A percentile compares a stretch with the other conserved stretches of the same genome.
Evolutionary conservation across 2,113 vertebrate genomes (phyloP).

Genomic region (Pomatorhinus ruficollis): DNA sequence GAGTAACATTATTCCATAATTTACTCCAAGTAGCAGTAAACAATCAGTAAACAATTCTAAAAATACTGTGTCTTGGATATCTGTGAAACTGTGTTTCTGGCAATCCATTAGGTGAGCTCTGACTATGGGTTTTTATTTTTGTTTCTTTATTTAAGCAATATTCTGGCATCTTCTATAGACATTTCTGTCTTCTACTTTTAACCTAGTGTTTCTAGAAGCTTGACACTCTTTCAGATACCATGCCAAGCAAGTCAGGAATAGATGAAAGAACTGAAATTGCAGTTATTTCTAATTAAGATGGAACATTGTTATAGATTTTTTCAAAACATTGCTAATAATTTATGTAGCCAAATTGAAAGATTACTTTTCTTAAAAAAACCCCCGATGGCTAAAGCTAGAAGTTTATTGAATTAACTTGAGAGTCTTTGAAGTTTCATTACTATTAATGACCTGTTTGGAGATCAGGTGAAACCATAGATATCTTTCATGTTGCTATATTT

Average conservation of each 20-base stretch:
- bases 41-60: not conserved
- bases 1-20: not conserved
- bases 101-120: not conserved
- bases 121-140: not conserved
- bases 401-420: constrained; percentile 54
- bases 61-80: not conserved
- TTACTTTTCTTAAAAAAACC: constrained; percentile 26
- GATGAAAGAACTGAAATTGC: constrained; percentile 14
- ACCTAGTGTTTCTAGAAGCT: not conserved
- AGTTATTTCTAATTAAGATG: constrained; percentile 56
- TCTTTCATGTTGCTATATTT: constrained; percentile 53
- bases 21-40: not conserved
- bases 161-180: not conserved
- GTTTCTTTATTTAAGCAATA: not conserved
- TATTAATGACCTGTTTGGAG: constrained; percentile 59
- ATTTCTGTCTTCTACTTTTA: not conserved
- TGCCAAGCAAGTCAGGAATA: constrained; percentile 28
- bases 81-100: not conserved
- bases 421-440: constrained; percentile 63
- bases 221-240: constrained; percentile 1
- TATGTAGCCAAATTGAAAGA: constrained; percentile 35
- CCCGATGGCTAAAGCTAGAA: constrained; percentile 40
- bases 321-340: constrained; percentile 38
- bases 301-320: constrained; percentile 51
- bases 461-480: constrained; percentile 54